Conservation (phyloP, 2,888 invertebrate genomes). For the Pandemis corylana region DNA sequence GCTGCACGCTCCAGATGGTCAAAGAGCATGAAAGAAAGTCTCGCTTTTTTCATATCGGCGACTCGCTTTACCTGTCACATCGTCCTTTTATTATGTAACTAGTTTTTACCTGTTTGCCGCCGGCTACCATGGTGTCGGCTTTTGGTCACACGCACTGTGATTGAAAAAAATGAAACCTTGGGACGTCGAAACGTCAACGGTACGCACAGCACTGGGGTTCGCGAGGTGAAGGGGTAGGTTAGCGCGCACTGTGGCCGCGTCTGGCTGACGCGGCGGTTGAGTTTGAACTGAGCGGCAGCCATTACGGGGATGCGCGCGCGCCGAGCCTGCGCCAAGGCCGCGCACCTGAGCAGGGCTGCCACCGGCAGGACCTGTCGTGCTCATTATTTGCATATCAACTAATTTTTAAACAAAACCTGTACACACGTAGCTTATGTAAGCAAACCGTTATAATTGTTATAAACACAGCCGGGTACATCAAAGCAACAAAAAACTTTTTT, state of each 20-base stretch:
- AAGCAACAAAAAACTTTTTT: neutral
- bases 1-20: slow-evolving; percentile 38
- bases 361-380: slow-evolving; percentile 27
- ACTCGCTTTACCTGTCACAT: neutral
- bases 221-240: slow-evolving; percentile 49
- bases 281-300: slow-evolving; percentile 75
- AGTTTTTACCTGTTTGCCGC: slow-evolving; percentile 80
- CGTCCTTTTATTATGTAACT: slow-evolving; percentile 15
- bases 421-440: neutral
- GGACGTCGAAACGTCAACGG: slow-evolving; percentile 37
- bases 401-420: neutral
- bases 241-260: slow-evolving; percentile 75
- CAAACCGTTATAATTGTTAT: neutral
- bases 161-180: slow-evolving; percentile 61
- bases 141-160: slow-evolving; percentile 66
- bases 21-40: slow-evolving; percentile 41
- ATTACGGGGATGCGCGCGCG: slow-evolving; percentile 56
- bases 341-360: slow-evolving; percentile 49
- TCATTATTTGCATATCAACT: neutral
- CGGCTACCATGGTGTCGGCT: slow-evolving; percentile 79
- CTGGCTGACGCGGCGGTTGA: slow-evolving; percentile 80
- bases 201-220: slow-evolving; percentile 43
- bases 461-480: no score
- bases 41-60: slow-evolving; percentile 12
- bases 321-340: slow-evolving; percentile 52